Base-by-base conservation (phyloP, 2,888 invertebrate species). In the Thysanoteuthis rhombus region DNA sequence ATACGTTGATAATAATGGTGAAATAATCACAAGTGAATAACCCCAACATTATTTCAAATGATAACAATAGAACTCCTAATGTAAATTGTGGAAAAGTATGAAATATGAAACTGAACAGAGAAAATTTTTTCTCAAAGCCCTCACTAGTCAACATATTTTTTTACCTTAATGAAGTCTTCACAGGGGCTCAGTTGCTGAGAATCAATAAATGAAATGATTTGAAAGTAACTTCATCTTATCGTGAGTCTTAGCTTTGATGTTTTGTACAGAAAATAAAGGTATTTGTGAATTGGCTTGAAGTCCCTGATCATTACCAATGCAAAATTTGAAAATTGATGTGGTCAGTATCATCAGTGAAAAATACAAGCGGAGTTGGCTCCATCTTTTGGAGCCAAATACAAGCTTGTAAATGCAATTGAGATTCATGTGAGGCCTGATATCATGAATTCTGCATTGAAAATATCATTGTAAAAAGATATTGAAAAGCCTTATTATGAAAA, bases 161-260 rank as follows among this genome's bases (percentile, higher is more conserved):
- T 75, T 75, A 75, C n/a, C 75, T n/a, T 75, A n/a, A 75, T 75
- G 75, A 75, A 75, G 75, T 75, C 75, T 75, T 75, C 75, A n/a
- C 2, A 1, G 12, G 75, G 75, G 75, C n/a, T 75, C 75, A 75
- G n/a, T n/a, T 12, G 75, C 75, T 75, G 6, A 32, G n/a, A 75
- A 75, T 75, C 75, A n/a, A 75, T 75, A 75, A 75, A 75, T n/a
- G n/a, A 32, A 75, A 75, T 75, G n/a, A 75, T 75, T 75, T 75
- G 75, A 75, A 75, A 75, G 10, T 75, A 32, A 75, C 75, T 75
- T 58, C 8, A 75, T n/a, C n/a, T 32, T n/a, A 32, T 75, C n/a
- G 16, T n/a, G 10, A 75, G n/a, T 75, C 75, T 52, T 25, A 52
- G 25, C 52, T 75, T 75, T 75, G 75, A 75, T 75, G 75, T 75